phyloP scores from a whole-genome alignment of 2,113 vertebrate genomes.

The Larimichthys crocea region DNA sequence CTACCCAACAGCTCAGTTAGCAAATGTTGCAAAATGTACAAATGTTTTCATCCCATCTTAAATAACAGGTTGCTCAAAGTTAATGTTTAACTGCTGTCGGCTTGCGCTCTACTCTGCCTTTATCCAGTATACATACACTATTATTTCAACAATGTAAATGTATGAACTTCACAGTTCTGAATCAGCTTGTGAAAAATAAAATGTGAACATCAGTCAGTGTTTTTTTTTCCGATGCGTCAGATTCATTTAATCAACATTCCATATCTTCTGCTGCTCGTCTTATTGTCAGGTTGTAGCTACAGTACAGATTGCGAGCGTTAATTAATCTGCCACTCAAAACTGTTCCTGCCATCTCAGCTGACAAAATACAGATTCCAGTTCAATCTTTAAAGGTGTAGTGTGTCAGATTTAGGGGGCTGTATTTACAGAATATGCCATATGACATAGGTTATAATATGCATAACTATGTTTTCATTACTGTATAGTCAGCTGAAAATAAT shows the following conservation, averaged over 20 bases:
- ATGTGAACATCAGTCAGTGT: not conserved
- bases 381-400: not conserved
- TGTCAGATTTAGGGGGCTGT: too few species aligned
- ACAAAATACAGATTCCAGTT: slow-evolving; percentile 2
- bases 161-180: not conserved
- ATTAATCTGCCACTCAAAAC: slow-evolving; percentile 42
- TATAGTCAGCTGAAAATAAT: too few species aligned
- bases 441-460: too few species aligned
- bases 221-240: not conserved
- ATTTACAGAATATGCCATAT: too few species aligned
- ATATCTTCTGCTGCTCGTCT: not conserved
- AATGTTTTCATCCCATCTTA: not conserved
- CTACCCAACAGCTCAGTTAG: not conserved
- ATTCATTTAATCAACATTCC: slow-evolving; percentile 10
- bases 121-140: not conserved
- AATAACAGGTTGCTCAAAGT: not conserved
- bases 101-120: not conserved
- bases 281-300: not conserved
- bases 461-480: too few species aligned
- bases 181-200: not conserved
- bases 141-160: not conserved
- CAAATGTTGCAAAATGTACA: not conserved
- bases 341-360: not conserved
- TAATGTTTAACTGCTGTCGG: not conserved
- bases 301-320: slow-evolving; percentile 17